These are phyloP conservation scores for Heliconius sara DNA, from an alignment of 2,888 invertebrate species.

Conservation along the genomic window DNA sequence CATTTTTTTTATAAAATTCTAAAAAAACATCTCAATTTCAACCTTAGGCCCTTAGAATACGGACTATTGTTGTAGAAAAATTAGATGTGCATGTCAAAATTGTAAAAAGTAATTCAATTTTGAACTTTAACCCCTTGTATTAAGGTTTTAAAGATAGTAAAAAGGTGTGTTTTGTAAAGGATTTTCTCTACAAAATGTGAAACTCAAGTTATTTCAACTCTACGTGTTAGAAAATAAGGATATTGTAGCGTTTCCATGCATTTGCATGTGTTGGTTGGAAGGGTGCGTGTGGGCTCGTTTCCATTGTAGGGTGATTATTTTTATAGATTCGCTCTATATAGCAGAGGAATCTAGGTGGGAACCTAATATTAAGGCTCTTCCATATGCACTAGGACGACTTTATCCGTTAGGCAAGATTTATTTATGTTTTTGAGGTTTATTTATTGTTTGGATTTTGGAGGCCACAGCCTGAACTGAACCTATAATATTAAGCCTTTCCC, in stretches of 20 bases:
- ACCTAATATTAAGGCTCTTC: not conserved
- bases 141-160: not conserved
- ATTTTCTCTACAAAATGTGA: slow-evolving; percentile 10
- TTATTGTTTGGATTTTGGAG: not conserved
- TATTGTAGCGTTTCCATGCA: slow-evolving; percentile 13
- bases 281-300: slow-evolving; percentile 52
- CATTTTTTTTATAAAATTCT: slow-evolving; percentile 39
- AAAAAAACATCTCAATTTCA: slow-evolving; percentile 13
- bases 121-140: slow-evolving; percentile 15
- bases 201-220: slow-evolving; percentile 15
- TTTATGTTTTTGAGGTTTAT: not conserved
- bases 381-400: no score
- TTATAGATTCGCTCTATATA: not conserved
- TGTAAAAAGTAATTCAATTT: slow-evolving; percentile 5
- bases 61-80: not conserved
- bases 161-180: not conserved
- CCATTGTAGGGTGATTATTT: slow-evolving; percentile 41
- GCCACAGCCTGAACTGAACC: not conserved
- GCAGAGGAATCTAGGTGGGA: not conserved
- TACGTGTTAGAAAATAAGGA: slow-evolving; percentile 21
- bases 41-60: slow-evolving; percentile 21
- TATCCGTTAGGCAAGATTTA: no score
- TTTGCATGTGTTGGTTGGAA: slow-evolving; percentile 50
- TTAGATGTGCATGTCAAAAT: not conserved
- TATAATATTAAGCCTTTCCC: not conserved